Evolutionary conservation across 2,888 invertebrate species (phyloP), one percentile per base, ranked within the genome.

Genomic region (Perithous albicinctus): DNA sequence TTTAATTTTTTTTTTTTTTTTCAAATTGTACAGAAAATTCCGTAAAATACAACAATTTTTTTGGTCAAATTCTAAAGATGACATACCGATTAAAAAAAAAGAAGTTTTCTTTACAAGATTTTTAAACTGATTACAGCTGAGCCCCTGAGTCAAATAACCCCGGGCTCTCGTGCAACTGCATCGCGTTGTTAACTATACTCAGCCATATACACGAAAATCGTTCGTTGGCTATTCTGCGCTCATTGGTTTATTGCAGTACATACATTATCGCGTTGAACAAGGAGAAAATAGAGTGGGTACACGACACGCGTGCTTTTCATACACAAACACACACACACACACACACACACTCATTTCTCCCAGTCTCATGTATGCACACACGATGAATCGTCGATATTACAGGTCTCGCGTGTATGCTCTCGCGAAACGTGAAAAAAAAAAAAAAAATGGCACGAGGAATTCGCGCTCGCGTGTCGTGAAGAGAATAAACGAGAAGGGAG

Each of bases 321-420:
- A n/a, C n/a, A n/a, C n/a, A n/a, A n/a, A n/a, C n/a, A n/a, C n/a
- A n/a, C n/a, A n/a, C n/a, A n/a, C n/a, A n/a, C n/a, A n/a, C n/a
- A n/a, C n/a, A 64, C 26, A 46, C n/a, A 35, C 18, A 54, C 51
- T 12, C 23, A 23, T 20, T 51, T 8, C 12, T 20, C 0, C 51
- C 23, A 10, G n/a, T 48, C 26, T 15, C 48, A 43, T 3, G 4
- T 2, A n/a, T 18, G 4, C 18, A 18, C 46, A 20, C 23, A 23
- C 23, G 12, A 51, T n/a, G 20, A 10, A 51, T 48, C 48, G 48
- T 8, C 48, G 48, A 48, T 20, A n/a, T 10, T 51, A 12, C 23
- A 12, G 15, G 43, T 43, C 51, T 66, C 75, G 67, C 66, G 75
- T 63, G 76, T 59, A 35, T n/a, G 23, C 12, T 23, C 46, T 64